A percentile compares a stretch with the other conserved stretches of the same genome.
phyloP scores from a whole-genome alignment of 2,113 vertebrate species.

The Cepphus grylle region DNA sequence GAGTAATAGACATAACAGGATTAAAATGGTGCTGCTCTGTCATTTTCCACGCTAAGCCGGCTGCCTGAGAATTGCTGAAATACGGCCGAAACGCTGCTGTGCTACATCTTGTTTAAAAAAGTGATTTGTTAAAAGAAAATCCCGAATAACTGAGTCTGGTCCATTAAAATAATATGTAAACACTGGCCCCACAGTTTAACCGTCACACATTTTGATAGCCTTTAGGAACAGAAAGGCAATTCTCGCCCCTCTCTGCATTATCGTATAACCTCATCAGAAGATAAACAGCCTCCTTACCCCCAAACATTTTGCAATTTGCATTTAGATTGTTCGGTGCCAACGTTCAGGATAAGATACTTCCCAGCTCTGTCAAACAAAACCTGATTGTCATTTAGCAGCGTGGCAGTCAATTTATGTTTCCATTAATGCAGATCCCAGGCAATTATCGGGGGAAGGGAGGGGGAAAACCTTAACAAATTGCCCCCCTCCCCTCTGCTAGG shows the following conservation, averaged over 20 bases:
- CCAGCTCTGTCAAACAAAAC: slow-evolving; percentile 74
- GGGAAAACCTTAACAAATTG: slow-evolving; percentile 38
- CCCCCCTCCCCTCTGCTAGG: not conserved
- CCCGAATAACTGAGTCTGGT: not conserved
- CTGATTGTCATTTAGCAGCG: slow-evolving; percentile 78
- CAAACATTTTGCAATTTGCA: slow-evolving; percentile 70
- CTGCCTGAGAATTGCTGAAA: not conserved
- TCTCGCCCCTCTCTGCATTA: slow-evolving; percentile 3
- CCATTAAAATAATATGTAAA: slow-evolving; percentile 31
- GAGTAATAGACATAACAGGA: slow-evolving; percentile 31
- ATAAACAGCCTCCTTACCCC: slow-evolving; percentile 33
- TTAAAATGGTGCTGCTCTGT: slow-evolving; percentile 30
- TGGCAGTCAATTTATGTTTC: slow-evolving; percentile 73
- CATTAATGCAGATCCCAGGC: slow-evolving; percentile 74
- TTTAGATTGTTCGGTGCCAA: slow-evolving; percentile 70
- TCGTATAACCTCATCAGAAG: slow-evolving; percentile 59
- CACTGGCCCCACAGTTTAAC: not conserved
- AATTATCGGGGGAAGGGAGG: slow-evolving; percentile 54
- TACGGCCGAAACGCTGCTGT: not conserved
- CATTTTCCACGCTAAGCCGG: not conserved
- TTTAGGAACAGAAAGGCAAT: slow-evolving; percentile 46
- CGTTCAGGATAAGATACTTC: slow-evolving; percentile 64
- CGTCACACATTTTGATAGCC: slow-evolving; percentile 32
- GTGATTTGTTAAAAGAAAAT: slow-evolving; percentile 21
- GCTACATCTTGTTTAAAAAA: not conserved